These are phyloP conservation scores for Parasteatoda lunata DNA, from an alignment of 2,888 invertebrate genomes.

Conservation along the genomic window DNA sequence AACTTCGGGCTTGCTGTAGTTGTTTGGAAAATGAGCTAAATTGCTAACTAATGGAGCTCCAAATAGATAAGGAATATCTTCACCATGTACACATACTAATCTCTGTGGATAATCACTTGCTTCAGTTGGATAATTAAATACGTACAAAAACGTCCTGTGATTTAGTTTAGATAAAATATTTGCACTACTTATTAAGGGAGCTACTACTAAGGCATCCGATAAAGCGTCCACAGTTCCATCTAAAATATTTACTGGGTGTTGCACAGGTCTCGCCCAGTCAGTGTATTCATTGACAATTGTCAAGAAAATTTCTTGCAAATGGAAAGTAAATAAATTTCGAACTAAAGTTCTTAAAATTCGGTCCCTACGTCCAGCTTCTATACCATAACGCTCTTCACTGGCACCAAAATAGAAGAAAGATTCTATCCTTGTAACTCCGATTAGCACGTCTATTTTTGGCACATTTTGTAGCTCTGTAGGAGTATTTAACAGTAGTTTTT, in stretches of 20 bases:
- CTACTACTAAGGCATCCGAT: conserved; percentile 92
- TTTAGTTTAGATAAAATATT: conserved; percentile 85
- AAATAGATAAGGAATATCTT: conserved; percentile 92
- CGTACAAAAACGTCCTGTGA: conserved; percentile 84
- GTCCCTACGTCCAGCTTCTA: conserved; percentile 78
- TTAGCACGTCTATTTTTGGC: conserved; percentile 84
- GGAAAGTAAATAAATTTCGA: conserved; percentile 89
- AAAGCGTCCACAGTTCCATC: conserved; percentile 88
- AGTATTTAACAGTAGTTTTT: conserved; percentile 67
- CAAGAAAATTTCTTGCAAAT: conserved; percentile 77
- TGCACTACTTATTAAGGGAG: conserved; percentile 90
- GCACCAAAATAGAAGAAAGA: conserved; percentile 94
- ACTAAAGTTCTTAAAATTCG: conserved; percentile 81
- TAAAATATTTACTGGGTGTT: conserved; percentile 75
- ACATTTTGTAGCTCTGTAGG: conserved; percentile 8
- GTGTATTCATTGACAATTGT: conserved; percentile 97
- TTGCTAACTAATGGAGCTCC: conserved; percentile 86
- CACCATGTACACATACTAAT: conserved; percentile 93
- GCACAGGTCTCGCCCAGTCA: conserved; percentile 89
- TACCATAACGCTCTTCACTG: conserved; percentile 87
- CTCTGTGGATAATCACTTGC: conserved; percentile 89
- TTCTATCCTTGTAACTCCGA: conserved; percentile 92
- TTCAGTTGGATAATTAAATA: conserved; percentile 93
- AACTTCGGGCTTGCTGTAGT: conserved; percentile 91
- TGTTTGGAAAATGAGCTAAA: conserved; percentile 87